Evolutionary conservation across 2,888 invertebrate species (phyloP), one percentile per base, ranked within the genome.

Genomic region (Sinopyrophorus schimmeli): DNA sequence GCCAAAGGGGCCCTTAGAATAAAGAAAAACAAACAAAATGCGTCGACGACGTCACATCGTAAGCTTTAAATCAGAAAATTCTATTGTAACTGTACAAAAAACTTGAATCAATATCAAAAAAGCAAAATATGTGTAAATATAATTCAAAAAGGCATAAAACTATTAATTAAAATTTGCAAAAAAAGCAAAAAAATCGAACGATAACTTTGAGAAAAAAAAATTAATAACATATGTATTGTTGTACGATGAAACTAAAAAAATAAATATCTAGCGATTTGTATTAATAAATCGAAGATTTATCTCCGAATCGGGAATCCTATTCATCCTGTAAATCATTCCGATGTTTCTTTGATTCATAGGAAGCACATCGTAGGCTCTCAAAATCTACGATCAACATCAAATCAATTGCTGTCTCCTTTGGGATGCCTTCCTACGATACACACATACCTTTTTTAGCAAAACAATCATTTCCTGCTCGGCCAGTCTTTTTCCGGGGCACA

Each of bases 381-480:
- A n/a, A n/a, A n/a, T n/a, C n/a, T n/a, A n/a, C n/a, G n/a, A n/a
- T n/a, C n/a, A n/a, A n/a, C n/a, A n/a, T n/a, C n/a, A n/a, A n/a
- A n/a, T n/a, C n/a, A n/a, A n/a, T n/a, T n/a, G n/a, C n/a, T n/a
- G n/a, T n/a, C n/a, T n/a, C n/a, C n/a, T n/a, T n/a, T n/a, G n/a
- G n/a, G n/a, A n/a, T n/a, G n/a, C n/a, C n/a, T n/a, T n/a, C n/a
- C n/a, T n/a, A n/a, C n/a, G n/a, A n/a, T n/a, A n/a, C n/a, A n/a
- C n/a, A 32, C 21, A 46, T 62, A 72, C 76, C 63, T 73, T 61
- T 46, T 66, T 60, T 5, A 74, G 43, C 9, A 76, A 61, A 17
- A 69, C 65, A 35, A 72, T 67, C 54, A 81, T 76, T 66, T 81
- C 80, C 53, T 78, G 76, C 58, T 80, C 79, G 2, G 80, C 80